These are phyloP conservation scores for Dusona sp. DNA, from an alignment of 2,888 invertebrate genomes.

Conservation along the genomic window DNA sequence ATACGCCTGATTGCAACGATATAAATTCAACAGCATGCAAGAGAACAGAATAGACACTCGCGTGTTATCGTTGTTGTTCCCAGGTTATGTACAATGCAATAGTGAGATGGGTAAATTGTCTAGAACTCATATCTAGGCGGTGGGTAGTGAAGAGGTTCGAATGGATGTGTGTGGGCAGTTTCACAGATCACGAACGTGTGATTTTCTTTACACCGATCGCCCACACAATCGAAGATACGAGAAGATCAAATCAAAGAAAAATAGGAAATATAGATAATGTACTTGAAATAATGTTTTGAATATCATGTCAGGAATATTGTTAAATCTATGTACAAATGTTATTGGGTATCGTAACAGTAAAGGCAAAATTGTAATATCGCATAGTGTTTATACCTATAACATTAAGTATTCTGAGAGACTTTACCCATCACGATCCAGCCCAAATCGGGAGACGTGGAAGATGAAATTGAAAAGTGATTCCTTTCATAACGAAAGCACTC, in stretches of 20 bases:
- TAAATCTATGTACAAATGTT: too few relatives aligned
- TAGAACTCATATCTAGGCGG: slow-evolving; percentile 7
- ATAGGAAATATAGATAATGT: not conserved
- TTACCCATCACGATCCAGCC: not conserved
- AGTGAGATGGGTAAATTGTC: slow-evolving; percentile 29
- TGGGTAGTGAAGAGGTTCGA: slow-evolving; percentile 47
- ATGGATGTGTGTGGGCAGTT: slow-evolving; percentile 33
- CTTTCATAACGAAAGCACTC: not conserved
- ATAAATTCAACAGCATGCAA: not conserved
- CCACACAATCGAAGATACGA: slow-evolving; percentile 28
- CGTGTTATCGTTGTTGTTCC: slow-evolving; percentile 47
- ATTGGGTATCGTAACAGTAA: not conserved
- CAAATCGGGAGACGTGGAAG: not conserved
- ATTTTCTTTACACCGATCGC: slow-evolving; percentile 2
- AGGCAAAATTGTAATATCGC: not conserved
- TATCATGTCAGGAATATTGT: too few relatives aligned
- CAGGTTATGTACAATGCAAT: slow-evolving; percentile 11
- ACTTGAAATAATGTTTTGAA: not conserved
- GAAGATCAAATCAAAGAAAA: slow-evolving; percentile 10
- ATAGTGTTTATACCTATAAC: not conserved
- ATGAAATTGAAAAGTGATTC: not conserved
- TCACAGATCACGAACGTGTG: slow-evolving; percentile 35
- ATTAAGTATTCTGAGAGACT: not conserved
- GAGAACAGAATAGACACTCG: not conserved
- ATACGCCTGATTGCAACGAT: not conserved